Base-by-base conservation (phyloP, 2,888 invertebrate species). In the Cephus rjabovi region DNA sequence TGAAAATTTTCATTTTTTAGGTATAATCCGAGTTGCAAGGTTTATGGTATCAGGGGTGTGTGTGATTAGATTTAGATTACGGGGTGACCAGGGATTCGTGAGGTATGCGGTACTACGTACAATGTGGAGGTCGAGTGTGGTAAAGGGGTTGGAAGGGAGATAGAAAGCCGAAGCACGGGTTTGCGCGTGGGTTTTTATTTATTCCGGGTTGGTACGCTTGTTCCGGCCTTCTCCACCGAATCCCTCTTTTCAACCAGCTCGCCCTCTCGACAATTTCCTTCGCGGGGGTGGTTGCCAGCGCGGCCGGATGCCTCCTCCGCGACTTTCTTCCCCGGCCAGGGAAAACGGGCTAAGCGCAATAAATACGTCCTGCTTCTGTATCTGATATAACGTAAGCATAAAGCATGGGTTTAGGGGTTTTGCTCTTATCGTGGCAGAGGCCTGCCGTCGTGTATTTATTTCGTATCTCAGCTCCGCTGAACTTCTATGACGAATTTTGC, bases 161-260 rank as follows among this genome's bases (percentile, higher is more conserved):
- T 78, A 33, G 73, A 77, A 76, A 76, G 74, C 69, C 75, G 34
- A 82, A 81, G 83, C 83, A 84, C 79, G 81, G 80, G 79, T 79
- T 81, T 78, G 81, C 81, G 79, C 81, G 81, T 83, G 79, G 85
- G 83, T 86, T 86, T 87, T 89, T 88, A 86, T 89, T 86, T 88
- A 87, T 87, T 86, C 87, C 86, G 81, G 85, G 85, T 87, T 86
- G 87, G 86, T 87, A 86, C 86, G 84, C 85, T 88, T 86, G 85
- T 86, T 86, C 85, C 86, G 82, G 83, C 84, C 85, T 84, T 79
- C 85, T 86, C 83, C 77, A 80, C 82, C 80, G 83, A 84, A 84
- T 85, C 83, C 84, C 84, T 84, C 86, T 85, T 86, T 85, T 83
- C 84, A 86, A 84, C 85, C 83, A 82, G 79, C 79, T 81, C 76